These are phyloP conservation scores for Phrynosoma platyrhinos DNA, from an alignment of 2,113 vertebrate genomes.

Conservation along the genomic window DNA sequence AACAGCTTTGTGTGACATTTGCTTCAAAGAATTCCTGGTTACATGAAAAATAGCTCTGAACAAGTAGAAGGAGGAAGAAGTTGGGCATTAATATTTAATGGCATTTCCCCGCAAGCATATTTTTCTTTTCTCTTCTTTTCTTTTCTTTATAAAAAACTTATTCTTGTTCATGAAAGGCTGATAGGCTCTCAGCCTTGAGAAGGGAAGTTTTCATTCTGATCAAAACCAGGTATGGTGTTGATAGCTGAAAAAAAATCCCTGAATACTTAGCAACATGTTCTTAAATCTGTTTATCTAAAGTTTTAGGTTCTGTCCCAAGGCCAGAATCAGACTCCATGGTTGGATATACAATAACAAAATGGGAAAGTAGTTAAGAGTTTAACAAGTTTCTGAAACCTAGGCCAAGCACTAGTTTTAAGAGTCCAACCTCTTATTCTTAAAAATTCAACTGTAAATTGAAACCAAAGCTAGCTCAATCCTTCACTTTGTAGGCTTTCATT, in stretches of 20 bases:
- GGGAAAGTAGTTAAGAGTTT: not conserved
- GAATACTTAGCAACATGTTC: not conserved
- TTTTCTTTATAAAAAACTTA: conserved; percentile 9
- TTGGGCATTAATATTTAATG: conserved; percentile 66
- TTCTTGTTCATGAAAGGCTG: conserved; percentile 35
- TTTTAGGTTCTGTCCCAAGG: not conserved
- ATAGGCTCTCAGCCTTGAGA: conserved; percentile 44
- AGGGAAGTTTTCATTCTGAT: conserved; percentile 23
- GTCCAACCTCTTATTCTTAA: not conserved
- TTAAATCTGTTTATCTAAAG: not conserved
- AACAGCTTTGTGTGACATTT: conserved; percentile 69
- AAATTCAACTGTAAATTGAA: not conserved
- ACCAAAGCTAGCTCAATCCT: not conserved
- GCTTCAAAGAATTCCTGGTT: conserved; percentile 66
- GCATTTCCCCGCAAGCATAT: conserved; percentile 54
- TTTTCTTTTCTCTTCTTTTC: conserved; percentile 9
- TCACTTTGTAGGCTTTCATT: not conserved
- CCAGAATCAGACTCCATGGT: not conserved
- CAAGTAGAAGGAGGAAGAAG: conserved; percentile 51
- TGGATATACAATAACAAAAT: not conserved
- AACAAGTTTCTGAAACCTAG: not conserved
- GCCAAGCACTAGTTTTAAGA: not conserved
- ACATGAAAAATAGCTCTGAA: conserved; percentile 62
- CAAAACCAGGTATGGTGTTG: conserved; percentile 11
- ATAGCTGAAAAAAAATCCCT: not conserved